Evolutionary conservation across 2,888 invertebrate genomes (phyloP).

Genomic region (Orchesellides sinensis): DNA sequence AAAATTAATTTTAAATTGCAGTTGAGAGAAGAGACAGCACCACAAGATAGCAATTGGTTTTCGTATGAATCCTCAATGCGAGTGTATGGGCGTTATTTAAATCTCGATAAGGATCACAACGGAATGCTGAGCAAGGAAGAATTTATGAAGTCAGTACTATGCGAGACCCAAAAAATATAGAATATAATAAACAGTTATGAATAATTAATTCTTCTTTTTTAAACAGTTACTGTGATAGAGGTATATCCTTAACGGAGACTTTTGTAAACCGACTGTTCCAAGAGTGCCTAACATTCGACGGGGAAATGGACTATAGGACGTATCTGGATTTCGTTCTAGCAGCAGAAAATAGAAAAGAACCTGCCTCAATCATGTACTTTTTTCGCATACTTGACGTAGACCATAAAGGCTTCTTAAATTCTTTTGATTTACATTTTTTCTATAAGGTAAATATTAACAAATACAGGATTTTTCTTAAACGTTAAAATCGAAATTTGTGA

Average conservation of each 20-base stretch:
- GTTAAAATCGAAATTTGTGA: background rate
- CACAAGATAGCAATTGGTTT: slow-evolving; percentile 94
- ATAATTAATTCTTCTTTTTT: background rate
- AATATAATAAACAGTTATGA: too few species aligned
- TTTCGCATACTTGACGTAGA: slow-evolving; percentile 89
- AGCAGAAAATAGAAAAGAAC: slow-evolving; percentile 93
- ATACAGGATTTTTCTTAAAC: background rate
- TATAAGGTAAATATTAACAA: slow-evolving; percentile 82
- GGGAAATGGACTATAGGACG: slow-evolving; percentile 98
- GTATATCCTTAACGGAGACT: slow-evolving; percentile 86
- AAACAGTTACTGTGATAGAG: slow-evolving; percentile 88
- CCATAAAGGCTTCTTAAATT: slow-evolving; percentile 90
- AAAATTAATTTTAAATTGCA: slow-evolving; percentile 74
- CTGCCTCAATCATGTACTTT: slow-evolving; percentile 93
- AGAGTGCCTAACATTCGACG: slow-evolving; percentile 95
- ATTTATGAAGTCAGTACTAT: slow-evolving; percentile 84
- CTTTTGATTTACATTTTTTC: slow-evolving; percentile 94
- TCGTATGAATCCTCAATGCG: slow-evolving; percentile 91
- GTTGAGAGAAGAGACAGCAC: slow-evolving; percentile 89
- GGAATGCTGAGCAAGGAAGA: slow-evolving; percentile 96
- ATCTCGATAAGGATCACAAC: slow-evolving; percentile 95
- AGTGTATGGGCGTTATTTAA: slow-evolving; percentile 95
- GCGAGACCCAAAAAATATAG: too few species aligned
- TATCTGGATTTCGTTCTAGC: slow-evolving; percentile 96
- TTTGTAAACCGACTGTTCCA: slow-evolving; percentile 96